Conservation (phyloP, 2,888 invertebrate species). For the Tipula confusa region DNA sequence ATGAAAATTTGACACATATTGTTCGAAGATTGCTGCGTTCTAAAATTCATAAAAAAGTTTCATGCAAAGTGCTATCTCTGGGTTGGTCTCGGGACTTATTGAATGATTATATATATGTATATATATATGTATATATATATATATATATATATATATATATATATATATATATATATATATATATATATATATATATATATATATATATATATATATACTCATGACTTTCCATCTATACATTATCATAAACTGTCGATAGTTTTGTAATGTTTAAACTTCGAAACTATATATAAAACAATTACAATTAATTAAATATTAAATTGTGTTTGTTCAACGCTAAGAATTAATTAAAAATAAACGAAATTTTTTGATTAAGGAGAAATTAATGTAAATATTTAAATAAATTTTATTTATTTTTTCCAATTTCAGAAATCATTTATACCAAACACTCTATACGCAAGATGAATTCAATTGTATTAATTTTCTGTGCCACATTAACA, state of each 20-base stretch:
- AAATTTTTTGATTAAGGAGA: neutral
- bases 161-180: too few relatives aligned
- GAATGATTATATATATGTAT: neutral
- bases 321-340: neutral
- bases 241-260: neutral
- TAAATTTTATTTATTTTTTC: neutral
- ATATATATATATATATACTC: too few relatives aligned
- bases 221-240: too few relatives aligned
- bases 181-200: too few relatives aligned
- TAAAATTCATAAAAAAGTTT: too few relatives aligned
- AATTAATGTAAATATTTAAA: slow-evolving; percentile 5
- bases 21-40: too few relatives aligned
- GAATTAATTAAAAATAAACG: neutral
- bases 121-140: too few relatives aligned
- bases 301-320: neutral
- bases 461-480: neutral
- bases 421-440: neutral
- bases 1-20: too few relatives aligned
- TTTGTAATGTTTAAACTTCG: neutral
- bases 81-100: neutral
- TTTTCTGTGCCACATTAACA: neutral
- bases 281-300: neutral
- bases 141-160: too few relatives aligned
- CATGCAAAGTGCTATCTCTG: neutral
- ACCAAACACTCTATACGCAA: neutral